Percentiles rank a stretch among this genome's conserved stretches.
Conservation (phyloP, 2,888 invertebrate genomes). For the Melanostoma mellinum region DNA sequence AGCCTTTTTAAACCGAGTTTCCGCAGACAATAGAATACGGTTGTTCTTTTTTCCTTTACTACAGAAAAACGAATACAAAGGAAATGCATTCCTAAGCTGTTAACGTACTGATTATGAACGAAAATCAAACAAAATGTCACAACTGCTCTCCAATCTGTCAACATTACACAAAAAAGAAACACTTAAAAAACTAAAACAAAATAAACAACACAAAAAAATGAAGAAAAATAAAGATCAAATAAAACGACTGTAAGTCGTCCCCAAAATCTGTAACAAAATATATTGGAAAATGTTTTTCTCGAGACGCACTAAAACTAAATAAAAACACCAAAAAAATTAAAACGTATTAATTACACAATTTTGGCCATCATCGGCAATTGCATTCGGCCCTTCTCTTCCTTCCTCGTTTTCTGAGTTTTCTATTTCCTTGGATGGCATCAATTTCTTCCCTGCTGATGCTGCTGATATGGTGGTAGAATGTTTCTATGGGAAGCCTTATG, state of each 20-base stretch:
- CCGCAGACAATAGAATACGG: conserved; percentile 49
- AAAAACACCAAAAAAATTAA: conserved; percentile 46
- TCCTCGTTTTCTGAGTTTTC: conserved; percentile 25
- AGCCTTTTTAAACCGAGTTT: conserved; percentile 52
- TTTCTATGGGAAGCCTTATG: conserved; percentile 36
- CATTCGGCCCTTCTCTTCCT: conserved; percentile 41
- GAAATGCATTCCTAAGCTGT: conserved; percentile 47
- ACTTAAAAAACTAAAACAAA: conserved; percentile 15
- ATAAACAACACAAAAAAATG: conserved; percentile 39
- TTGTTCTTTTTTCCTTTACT: conserved; percentile 27
- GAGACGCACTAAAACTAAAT: conserved; percentile 2
- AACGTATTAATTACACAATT: conserved; percentile 66
- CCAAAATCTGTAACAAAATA: conserved; percentile 40
- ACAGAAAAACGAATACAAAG: conserved; percentile 53
- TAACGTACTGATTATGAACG: conserved; percentile 49
- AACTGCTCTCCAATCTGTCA: conserved; percentile 66
- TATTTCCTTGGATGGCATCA: conserved; percentile 59
- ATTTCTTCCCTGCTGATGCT: conserved; percentile 37
- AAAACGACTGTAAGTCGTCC: conserved; percentile 38
- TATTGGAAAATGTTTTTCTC: conserved; percentile 49
- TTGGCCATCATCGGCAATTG: conserved; percentile 55
- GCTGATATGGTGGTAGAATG: conserved; percentile 23
- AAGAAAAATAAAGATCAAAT: conserved; percentile 39
- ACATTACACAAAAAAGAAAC: conserved; percentile 35
- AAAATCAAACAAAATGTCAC: conserved; percentile 66